Conservation (phyloP, 2,797 vertebrate genomes). For the Threskiornis aethiopicus region DNA sequence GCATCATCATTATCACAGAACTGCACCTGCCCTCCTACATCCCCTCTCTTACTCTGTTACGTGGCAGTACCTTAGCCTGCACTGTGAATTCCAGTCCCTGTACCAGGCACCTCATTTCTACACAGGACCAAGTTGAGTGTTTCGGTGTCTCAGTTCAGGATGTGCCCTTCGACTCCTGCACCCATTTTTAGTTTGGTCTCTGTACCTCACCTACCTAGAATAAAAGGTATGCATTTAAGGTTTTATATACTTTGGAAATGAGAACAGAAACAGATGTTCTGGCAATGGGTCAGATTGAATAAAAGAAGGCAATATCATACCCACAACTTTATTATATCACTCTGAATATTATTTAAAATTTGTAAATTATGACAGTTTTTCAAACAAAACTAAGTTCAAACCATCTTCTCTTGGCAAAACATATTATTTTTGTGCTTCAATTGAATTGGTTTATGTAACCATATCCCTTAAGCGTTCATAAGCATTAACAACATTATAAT, state of each 20-base stretch:
- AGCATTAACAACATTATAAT: slow-evolving; percentile 1
- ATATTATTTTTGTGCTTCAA: not conserved
- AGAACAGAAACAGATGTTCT: not conserved
- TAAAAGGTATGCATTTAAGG: not conserved
- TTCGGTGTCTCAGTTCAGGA: not conserved
- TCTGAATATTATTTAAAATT: not conserved
- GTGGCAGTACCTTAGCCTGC: not conserved
- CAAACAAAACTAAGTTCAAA: not conserved
- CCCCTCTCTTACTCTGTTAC: fast-evolving
- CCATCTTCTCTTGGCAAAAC: not conserved
- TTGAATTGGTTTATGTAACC: slow-evolving; percentile 19
- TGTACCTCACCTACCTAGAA: not conserved
- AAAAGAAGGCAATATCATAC: not conserved
- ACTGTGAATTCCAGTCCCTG: not conserved
- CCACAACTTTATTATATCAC: not conserved
- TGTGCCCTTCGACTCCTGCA: not conserved
- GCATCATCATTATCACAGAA: fast-evolving
- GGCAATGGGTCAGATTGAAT: not conserved
- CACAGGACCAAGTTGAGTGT: not conserved
- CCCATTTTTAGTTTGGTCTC: not conserved
- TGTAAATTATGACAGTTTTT: not conserved
- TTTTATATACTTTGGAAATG: not conserved
- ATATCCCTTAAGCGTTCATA: not conserved
- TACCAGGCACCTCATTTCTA: not conserved
- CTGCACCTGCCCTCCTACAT: not conserved